A percentile compares a stretch with the other conserved stretches of the same genome.
Conservation (phyloP, 2,888 invertebrate genomes). For the Chorisops tibialis region DNA sequence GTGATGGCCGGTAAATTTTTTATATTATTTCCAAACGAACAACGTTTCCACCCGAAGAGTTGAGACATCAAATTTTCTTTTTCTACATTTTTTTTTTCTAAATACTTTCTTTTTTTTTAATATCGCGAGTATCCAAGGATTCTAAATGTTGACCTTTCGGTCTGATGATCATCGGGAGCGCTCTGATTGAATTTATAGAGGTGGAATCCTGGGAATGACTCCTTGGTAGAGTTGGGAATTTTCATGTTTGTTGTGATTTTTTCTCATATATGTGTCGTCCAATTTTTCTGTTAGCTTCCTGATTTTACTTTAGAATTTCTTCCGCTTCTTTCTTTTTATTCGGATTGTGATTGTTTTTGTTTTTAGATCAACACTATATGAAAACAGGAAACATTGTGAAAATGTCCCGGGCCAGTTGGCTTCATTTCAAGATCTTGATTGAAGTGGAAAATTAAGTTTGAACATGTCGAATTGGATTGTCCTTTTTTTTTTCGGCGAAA, state of each 20-base stretch:
- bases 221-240: too few relatives aligned
- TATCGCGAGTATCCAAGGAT: slow-evolving; percentile 4
- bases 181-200: slow-evolving; percentile 32
- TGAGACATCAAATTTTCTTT: slow-evolving; percentile 21
- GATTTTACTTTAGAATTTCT: background rate
- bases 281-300: slow-evolving; percentile 7
- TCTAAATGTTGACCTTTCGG: slow-evolving; percentile 30
- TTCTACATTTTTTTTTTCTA: slow-evolving; percentile 9
- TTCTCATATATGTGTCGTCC: slow-evolving; percentile 10
- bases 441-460: slow-evolving; percentile 28
- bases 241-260: slow-evolving; percentile 23
- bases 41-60: slow-evolving; percentile 16
- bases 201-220: slow-evolving; percentile 22
- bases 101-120: background rate
- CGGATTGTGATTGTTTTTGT: background rate
- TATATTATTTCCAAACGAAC: slow-evolving; percentile 24
- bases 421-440: slow-evolving; percentile 27
- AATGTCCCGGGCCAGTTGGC: slow-evolving; percentile 9
- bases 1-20: slow-evolving; percentile 28
- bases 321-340: too few relatives aligned
- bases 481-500: too few relatives aligned
- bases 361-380: slow-evolving; percentile 15
- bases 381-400: slow-evolving; percentile 13
- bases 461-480: too few relatives aligned
- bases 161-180: slow-evolving; percentile 27